Conservation (phyloP, 2,797 vertebrate species). For the Coregonus suidteri region DNA sequence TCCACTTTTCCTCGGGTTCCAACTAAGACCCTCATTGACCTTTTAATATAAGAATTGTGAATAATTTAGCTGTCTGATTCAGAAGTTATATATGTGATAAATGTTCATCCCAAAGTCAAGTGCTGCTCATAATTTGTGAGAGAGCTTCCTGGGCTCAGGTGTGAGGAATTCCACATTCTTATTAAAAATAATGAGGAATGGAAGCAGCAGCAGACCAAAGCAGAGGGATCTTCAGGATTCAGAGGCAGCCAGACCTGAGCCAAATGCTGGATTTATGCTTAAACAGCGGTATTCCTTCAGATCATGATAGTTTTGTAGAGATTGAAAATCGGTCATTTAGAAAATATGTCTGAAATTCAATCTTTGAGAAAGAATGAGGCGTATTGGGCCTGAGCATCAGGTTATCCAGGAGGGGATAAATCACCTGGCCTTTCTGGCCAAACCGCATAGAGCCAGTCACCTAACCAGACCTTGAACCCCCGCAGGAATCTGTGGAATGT, state of each 20-base stretch:
- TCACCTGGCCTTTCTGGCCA: neutral
- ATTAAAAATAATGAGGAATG: slow-evolving; percentile 19
- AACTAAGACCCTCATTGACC: slow-evolving; percentile 13
- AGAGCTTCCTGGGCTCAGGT: neutral
- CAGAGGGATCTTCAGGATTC: neutral
- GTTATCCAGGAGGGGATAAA: neutral
- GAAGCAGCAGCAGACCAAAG: neutral
- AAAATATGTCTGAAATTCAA: neutral
- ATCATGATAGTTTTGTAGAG: neutral
- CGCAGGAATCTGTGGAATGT: neutral
- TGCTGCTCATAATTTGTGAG: slow-evolving; percentile 1
- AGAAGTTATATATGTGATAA: neutral
- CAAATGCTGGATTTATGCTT: neutral
- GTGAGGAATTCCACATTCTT: slow-evolving; percentile 1
- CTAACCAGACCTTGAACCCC: neutral
- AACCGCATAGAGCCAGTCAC: neutral
- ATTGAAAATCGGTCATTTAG: neutral
- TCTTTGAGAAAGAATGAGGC: neutral
- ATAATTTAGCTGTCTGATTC: slow-evolving; percentile 17
- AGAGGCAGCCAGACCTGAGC: neutral
- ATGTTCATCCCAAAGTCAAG: slow-evolving; percentile 27
- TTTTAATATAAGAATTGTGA: slow-evolving; percentile 12
- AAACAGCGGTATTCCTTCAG: neutral
- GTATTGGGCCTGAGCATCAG: neutral
- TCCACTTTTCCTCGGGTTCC: neutral